Conservation (phyloP, 1,140 invertebrate genomes). For the Nephila pilipes region DNA sequence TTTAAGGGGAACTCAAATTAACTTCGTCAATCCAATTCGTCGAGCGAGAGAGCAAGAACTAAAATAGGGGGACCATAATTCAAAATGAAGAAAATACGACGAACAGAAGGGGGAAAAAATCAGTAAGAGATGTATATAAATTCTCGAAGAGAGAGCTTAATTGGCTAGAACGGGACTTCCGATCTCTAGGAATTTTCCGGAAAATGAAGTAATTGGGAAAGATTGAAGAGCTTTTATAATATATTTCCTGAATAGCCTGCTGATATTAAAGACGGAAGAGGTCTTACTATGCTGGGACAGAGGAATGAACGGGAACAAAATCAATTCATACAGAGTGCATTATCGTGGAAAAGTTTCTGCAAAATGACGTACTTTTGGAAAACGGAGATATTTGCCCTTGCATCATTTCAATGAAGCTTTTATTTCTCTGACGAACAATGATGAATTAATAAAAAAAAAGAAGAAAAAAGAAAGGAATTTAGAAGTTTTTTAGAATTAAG, state of each 20-base stretch:
- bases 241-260: conserved; percentile 49
- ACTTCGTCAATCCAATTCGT: not conserved
- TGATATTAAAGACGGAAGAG: conserved; percentile 45
- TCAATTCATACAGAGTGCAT: conserved; percentile 52
- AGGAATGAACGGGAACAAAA: not conserved
- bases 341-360: conserved; percentile 35
- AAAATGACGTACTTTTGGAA: not conserved
- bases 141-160: conserved; percentile 45
- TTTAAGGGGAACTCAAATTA: conserved; percentile 29
- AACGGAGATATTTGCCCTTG: conserved; percentile 27
- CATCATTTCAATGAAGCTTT: not conserved
- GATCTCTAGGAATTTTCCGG: conserved; percentile 1
- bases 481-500: conserved; percentile 57
- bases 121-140: conserved; percentile 30
- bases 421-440: not conserved
- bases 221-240: conserved; percentile 73
- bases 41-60: not conserved
- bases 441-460: not conserved
- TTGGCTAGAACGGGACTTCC: conserved; percentile 59
- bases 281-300: not conserved
- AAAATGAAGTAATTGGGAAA: conserved; percentile 74
- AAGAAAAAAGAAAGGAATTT: not conserved
- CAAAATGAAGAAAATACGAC: conserved; percentile 41
- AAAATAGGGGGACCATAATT: conserved; percentile 4
- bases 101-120: not conserved